Percentiles rank a stretch among this genome's conserved stretches.
Conservation (phyloP, 2,888 invertebrate species). For the Pantelozetes paolii region DNA sequence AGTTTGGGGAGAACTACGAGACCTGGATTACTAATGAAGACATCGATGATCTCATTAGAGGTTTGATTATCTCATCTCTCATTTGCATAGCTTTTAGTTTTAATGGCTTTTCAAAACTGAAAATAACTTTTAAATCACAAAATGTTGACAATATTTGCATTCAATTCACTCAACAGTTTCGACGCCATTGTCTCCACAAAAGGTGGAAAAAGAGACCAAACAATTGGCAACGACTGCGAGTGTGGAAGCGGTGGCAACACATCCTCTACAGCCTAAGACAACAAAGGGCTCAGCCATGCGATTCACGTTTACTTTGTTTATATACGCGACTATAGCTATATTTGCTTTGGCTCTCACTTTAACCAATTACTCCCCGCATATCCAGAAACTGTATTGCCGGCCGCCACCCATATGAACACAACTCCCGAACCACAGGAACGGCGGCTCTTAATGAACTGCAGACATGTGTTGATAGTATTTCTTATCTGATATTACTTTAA, state of each 20-base stretch:
- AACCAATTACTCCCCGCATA: constrained; percentile 41
- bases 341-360: constrained; percentile 37
- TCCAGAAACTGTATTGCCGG: constrained; percentile 40
- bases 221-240: not conserved
- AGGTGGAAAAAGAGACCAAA: constrained; percentile 16
- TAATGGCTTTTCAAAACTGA: not conserved
- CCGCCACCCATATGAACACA: constrained; percentile 39
- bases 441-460: not conserved
- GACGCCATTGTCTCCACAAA: constrained; percentile 9
- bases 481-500: not conserved
- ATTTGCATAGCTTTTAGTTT: constrained; percentile 28
- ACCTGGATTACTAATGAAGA: constrained; percentile 41
- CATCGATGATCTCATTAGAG: constrained; percentile 35
- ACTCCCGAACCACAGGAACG: not conserved
- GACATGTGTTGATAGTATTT: not conserved
- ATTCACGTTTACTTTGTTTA: constrained; percentile 38
- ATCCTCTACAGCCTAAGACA: constrained; percentile 24
- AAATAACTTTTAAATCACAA: not conserved
- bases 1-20: constrained; percentile 44
- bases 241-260: not conserved
- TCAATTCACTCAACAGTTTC: not conserved
- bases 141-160: not conserved
- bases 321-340: constrained; percentile 36
- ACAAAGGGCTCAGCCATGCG: constrained; percentile 34
- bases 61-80: not conserved